Evolutionary conservation across 2,113 vertebrate species (phyloP).

Genomic region (Cebus imitator): DNA sequence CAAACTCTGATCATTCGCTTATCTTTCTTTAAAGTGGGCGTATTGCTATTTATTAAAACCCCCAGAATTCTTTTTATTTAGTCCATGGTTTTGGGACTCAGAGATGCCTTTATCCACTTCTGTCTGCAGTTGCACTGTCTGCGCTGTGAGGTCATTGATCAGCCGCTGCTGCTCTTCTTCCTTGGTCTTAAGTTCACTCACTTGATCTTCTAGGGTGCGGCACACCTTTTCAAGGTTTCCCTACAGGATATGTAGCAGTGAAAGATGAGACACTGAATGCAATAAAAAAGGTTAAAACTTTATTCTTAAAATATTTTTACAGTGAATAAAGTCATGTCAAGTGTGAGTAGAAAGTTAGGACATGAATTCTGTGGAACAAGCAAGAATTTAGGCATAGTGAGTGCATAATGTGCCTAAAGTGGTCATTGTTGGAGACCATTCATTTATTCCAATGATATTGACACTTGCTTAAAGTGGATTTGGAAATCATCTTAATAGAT

Average conservation of each 20-base stretch:
- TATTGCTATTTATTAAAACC: background rate
- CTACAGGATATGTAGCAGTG: slow-evolving; percentile 72
- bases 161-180: slow-evolving; percentile 92
- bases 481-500: background rate
- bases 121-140: slow-evolving; percentile 90
- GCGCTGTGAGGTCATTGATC: slow-evolving; percentile 87
- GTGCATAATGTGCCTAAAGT: background rate
- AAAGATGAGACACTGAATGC: background rate
- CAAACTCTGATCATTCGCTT: background rate
- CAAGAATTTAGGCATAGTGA: background rate
- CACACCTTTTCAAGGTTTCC: slow-evolving; percentile 93
- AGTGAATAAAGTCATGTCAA: background rate
- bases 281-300: background rate
- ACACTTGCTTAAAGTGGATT: background rate
- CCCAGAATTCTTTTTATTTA: background rate
- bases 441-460: background rate
- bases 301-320: slow-evolving; percentile 10
- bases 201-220: slow-evolving; percentile 92
- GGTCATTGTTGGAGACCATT: background rate
- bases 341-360: background rate
- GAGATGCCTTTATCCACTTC: slow-evolving; percentile 83
- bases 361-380: background rate
- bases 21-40: background rate
- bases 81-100: background rate
- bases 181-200: slow-evolving; percentile 91